Percentiles rank a stretch among this genome's conserved stretches.
Evolutionary conservation across 2,113 vertebrate species (phyloP).

Genomic region (Xenopus borealis): DNA sequence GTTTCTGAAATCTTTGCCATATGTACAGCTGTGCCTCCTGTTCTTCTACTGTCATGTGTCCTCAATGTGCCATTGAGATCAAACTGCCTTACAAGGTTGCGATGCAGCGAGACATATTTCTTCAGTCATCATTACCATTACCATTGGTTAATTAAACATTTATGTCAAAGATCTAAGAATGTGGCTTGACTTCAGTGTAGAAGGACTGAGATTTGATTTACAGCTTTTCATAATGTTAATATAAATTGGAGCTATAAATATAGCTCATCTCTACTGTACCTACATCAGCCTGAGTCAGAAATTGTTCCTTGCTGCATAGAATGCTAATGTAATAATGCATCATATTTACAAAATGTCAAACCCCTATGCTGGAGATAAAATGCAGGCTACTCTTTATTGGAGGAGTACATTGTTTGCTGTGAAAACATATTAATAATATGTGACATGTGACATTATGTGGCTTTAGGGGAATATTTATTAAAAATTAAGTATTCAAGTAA

Average conservation of each 20-base stretch:
- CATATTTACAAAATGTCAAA: background rate
- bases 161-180: background rate
- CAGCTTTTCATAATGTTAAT: constrained; percentile 2
- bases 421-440: too few species aligned
- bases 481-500: too few species aligned
- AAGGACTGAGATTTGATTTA: background rate
- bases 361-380: background rate
- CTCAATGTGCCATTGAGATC: background rate
- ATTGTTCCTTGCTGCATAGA: too few species aligned
- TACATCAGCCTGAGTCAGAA: background rate
- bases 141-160: constrained; percentile 11
- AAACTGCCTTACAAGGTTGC: background rate
- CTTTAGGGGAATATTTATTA: too few species aligned
- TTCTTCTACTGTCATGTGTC: background rate
- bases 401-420: too few species aligned
- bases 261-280: background rate
- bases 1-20: too few species aligned
- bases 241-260: background rate
- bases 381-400: too few species aligned
- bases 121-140: constrained; percentile 14
- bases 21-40: too few species aligned
- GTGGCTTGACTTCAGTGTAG: background rate
- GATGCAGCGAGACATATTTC: constrained; percentile 1
- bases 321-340: background rate
- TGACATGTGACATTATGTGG: too few species aligned